These are phyloP conservation scores for Hiodon tergisus DNA, from an alignment of 2,113 vertebrate genomes.

Conservation along the genomic window DNA sequence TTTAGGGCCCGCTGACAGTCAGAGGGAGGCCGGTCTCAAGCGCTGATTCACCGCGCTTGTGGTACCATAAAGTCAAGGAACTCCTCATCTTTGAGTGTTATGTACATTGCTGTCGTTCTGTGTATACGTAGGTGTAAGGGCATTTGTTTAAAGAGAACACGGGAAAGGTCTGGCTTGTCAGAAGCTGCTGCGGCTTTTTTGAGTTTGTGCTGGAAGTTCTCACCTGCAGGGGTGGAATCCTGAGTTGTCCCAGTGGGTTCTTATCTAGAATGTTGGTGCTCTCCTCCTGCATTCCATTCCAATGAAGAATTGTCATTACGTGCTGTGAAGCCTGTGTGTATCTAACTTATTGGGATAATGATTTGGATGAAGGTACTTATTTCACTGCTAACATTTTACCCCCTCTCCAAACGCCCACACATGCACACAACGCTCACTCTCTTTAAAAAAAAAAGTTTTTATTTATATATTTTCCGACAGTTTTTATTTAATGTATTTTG, in stretches of 20 bases:
- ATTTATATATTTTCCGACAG: constrained; percentile 13
- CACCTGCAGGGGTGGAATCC: constrained; percentile 22
- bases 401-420: neutral
- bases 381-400: neutral
- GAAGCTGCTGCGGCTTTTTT: neutral
- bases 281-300: constrained; percentile 26
- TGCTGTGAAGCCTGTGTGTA: constrained; percentile 24
- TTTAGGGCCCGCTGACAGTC: constrained; percentile 1
- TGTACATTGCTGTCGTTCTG: neutral
- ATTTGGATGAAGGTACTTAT: constrained; percentile 9
- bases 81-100: neutral
- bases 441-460: neutral
- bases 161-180: neutral
- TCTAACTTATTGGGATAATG: constrained; percentile 22
- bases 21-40: neutral
- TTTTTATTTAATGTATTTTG: constrained; percentile 13
- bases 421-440: neutral
- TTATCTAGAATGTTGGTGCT: constrained; percentile 29
- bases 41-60: too few species aligned
- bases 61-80: too few species aligned
- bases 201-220: constrained; percentile 8
- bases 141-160: neutral
- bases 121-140: neutral
- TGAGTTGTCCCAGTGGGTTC: constrained; percentile 28
- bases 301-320: constrained; percentile 40